phyloP scores from a whole-genome alignment of 2,113 vertebrate species.

The Archocentrus centrarchus region DNA sequence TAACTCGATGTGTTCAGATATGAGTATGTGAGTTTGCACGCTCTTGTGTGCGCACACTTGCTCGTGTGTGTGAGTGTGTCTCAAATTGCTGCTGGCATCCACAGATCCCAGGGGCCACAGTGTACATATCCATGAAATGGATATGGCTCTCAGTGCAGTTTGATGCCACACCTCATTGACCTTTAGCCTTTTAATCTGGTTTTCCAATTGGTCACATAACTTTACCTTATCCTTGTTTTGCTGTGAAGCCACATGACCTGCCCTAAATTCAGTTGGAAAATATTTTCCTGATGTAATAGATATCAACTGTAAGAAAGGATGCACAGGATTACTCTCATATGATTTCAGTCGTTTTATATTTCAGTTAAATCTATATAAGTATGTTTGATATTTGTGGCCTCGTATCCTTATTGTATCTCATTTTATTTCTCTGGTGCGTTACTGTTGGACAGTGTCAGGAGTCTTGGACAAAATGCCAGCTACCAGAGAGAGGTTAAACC shows the following conservation, averaged over 20 bases:
- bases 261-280: slow-evolving; percentile 50
- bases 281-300: slow-evolving; percentile 29
- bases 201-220: slow-evolving; percentile 76
- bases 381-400: not conserved
- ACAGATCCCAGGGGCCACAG: slow-evolving; percentile 42
- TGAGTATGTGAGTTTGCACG: slow-evolving; percentile 8
- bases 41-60: not conserved
- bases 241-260: not conserved
- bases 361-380: slow-evolving; percentile 11
- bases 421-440: not conserved
- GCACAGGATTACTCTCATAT: not conserved
- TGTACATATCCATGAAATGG: slow-evolving; percentile 63
- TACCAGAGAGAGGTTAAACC: not conserved
- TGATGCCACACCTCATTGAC: slow-evolving; percentile 73
- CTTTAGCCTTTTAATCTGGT: slow-evolving; percentile 67
- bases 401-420: not conserved
- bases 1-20: slow-evolving; percentile 5
- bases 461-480: not conserved
- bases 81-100: slow-evolving; percentile 68
- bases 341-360: not conserved
- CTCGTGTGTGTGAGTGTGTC: slow-evolving; percentile 28
- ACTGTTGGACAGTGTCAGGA: not conserved
- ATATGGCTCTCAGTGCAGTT: slow-evolving; percentile 66
- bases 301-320: slow-evolving; percentile 11
- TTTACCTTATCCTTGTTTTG: slow-evolving; percentile 44